phyloP scores from a whole-genome alignment of 2,113 vertebrate species.

The Formicarius rufipectus region DNA sequence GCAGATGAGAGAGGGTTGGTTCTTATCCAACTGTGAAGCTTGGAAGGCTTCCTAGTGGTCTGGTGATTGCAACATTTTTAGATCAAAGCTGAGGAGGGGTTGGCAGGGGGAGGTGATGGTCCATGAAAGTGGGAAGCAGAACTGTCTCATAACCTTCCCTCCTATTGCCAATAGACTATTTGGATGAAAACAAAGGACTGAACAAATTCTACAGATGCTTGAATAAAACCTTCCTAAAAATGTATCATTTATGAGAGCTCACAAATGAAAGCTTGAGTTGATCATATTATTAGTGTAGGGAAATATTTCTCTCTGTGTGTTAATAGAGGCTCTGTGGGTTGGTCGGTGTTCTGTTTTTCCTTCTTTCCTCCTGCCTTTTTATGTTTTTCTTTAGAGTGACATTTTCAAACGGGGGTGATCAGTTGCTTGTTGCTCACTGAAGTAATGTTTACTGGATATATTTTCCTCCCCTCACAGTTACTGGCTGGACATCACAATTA shows the following conservation, averaged over 20 bases:
- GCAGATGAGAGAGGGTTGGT: not conserved
- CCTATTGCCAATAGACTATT: not conserved
- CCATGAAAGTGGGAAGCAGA: slow-evolving; percentile 41
- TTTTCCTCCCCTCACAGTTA: slow-evolving; percentile 7
- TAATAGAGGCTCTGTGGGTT: not conserved
- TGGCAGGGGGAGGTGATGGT: slow-evolving; percentile 45
- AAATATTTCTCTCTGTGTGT: not conserved
- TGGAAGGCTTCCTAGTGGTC: slow-evolving; percentile 43
- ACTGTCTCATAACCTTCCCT: slow-evolving; percentile 16
- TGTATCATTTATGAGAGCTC: slow-evolving; percentile 31
- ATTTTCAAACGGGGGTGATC: not conserved
- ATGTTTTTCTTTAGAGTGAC: not conserved
- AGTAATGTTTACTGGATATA: not conserved
- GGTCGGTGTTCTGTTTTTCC: too few species aligned
- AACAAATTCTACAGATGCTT: slow-evolving; percentile 41
- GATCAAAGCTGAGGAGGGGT: slow-evolving; percentile 34
- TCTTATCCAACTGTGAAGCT: slow-evolving; percentile 19
- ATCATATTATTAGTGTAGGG: not conserved
- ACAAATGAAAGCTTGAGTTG: slow-evolving; percentile 13
- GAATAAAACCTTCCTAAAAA: slow-evolving; percentile 16
- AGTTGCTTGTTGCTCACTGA: not conserved
- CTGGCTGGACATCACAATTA: slow-evolving; percentile 42
- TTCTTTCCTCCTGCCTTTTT: not conserved
- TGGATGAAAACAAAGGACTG: slow-evolving; percentile 35
- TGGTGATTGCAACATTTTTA: slow-evolving; percentile 28